phyloP scores from a whole-genome alignment of 2,797 vertebrate genomes.

The Pangasius larnaudii region DNA sequence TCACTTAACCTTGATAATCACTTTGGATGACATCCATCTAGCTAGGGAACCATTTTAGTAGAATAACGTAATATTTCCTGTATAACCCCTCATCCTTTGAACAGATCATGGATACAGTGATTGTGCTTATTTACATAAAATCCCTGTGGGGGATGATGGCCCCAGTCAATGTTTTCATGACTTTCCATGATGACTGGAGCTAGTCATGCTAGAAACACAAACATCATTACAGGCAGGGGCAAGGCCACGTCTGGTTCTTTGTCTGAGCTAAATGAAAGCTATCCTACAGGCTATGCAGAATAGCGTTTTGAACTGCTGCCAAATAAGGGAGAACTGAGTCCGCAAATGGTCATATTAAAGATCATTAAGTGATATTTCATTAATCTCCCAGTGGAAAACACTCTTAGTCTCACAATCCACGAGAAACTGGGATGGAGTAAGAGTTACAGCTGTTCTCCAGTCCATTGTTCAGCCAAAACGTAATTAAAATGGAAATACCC shows the following conservation, averaged over 20 bases:
- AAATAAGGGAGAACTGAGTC: conserved; percentile 19
- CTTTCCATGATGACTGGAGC: conserved; percentile 35
- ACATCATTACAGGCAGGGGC: conserved; percentile 35
- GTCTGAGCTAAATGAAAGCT: conserved; percentile 55
- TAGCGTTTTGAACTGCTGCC: conserved; percentile 45
- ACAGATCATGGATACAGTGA: neutral
- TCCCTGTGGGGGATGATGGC: conserved; percentile 45
- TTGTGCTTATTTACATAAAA: conserved; percentile 28
- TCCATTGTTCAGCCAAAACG: neutral
- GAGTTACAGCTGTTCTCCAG: neutral
- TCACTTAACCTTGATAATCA: neutral
- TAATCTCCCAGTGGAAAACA: conserved; percentile 23
- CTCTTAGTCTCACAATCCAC: neutral
- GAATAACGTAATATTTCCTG: neutral
- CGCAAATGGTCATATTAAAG: conserved; percentile 9
- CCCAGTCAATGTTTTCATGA: conserved; percentile 59
- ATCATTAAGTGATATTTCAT: neutral
- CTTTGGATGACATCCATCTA: neutral
- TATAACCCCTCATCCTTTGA: neutral
- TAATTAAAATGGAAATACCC: conserved; percentile 11
- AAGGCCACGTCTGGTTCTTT: conserved; percentile 53
- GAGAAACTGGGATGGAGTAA: neutral
- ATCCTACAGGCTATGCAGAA: conserved; percentile 36
- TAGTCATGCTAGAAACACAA: conserved; percentile 25
- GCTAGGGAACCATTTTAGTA: neutral